Evolutionary conservation across 2,113 vertebrate species (phyloP).

Genomic region (Xenopus borealis): DNA sequence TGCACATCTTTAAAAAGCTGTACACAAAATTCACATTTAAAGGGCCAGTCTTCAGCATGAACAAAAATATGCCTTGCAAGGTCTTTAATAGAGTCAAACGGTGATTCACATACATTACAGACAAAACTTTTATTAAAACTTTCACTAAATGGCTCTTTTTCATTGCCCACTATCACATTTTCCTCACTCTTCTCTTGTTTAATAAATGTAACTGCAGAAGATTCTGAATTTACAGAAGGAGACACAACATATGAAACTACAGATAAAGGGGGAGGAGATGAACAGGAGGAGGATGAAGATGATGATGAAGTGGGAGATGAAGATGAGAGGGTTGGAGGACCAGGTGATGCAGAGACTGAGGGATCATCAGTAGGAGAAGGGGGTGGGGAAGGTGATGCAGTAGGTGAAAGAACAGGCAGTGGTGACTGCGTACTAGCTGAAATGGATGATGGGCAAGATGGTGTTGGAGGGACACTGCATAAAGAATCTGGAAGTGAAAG

Average conservation of each 20-base stretch:
- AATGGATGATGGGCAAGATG: conserved; percentile 65
- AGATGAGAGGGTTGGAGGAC: conserved; percentile 62
- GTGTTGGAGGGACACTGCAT: conserved; percentile 58
- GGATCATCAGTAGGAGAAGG: conserved; percentile 69
- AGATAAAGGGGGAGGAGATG: conserved; percentile 73
- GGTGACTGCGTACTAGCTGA: conserved; percentile 73
- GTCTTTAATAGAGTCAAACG: conserved; percentile 94
- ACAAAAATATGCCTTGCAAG: conserved; percentile 83
- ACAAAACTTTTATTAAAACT: conserved; percentile 86
- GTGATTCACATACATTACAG: conserved; percentile 91
- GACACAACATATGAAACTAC: conserved; percentile 69
- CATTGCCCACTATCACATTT: conserved; percentile 36
- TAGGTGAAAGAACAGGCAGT: conserved; percentile 79
- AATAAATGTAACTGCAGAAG: conserved; percentile 59
- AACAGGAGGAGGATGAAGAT: conserved; percentile 69
- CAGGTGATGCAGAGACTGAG: conserved; percentile 53
- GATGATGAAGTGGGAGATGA: conserved; percentile 62
- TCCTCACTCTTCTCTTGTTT: conserved; percentile 65
- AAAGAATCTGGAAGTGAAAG: conserved; percentile 68
- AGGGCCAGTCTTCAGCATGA: conserved; percentile 92
- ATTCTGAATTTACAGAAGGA: conserved; percentile 68
- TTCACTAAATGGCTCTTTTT: conserved; percentile 59
- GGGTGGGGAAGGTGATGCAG: conserved; percentile 67
- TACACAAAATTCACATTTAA: conserved; percentile 98
- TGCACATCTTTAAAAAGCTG: conserved; percentile 84